Conservation (phyloP, 92 coral and sea anemone species). For the Epizoanthus ramosus region DNA sequence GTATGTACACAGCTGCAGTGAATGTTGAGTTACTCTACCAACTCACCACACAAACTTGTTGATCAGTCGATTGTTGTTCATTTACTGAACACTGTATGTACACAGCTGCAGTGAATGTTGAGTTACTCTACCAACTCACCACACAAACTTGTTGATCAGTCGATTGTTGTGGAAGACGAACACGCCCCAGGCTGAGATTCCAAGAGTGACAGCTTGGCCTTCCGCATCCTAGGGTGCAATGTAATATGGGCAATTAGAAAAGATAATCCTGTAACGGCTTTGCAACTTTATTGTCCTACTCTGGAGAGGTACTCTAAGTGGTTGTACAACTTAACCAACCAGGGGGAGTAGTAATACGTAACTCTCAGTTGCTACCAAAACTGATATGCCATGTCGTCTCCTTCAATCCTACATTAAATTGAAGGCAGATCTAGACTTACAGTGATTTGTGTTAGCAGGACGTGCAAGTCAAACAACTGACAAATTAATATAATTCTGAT, state of each 20-base stretch:
- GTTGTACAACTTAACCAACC: too few species aligned
- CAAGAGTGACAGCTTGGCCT: conserved; percentile 88
- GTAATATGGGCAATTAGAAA: background rate
- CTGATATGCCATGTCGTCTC: too few species aligned
- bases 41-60: conserved; percentile 92
- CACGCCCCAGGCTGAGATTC: conserved; percentile 96
- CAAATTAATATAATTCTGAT: too few species aligned
- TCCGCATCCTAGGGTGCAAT: conserved; percentile 79
- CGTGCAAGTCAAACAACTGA: too few species aligned
- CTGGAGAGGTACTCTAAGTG: too few species aligned
- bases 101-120: background rate
- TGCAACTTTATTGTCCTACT: background rate
- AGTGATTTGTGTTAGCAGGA: too few species aligned
- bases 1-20: background rate
- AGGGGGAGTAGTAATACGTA: too few species aligned
- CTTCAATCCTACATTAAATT: too few species aligned
- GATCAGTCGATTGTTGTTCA: conserved; percentile 89
- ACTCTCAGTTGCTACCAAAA: too few species aligned
- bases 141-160: conserved; percentile 89
- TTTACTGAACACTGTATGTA: too few species aligned
- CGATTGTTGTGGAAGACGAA: conserved; percentile 89
- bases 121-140: conserved; percentile 56
- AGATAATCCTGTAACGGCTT: background rate
- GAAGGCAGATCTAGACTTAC: too few species aligned
- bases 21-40: background rate